Conservation (phyloP, 37 sponge, comb jelly and placozoan genomes). For the Petrosia ficiformis region DNA sequence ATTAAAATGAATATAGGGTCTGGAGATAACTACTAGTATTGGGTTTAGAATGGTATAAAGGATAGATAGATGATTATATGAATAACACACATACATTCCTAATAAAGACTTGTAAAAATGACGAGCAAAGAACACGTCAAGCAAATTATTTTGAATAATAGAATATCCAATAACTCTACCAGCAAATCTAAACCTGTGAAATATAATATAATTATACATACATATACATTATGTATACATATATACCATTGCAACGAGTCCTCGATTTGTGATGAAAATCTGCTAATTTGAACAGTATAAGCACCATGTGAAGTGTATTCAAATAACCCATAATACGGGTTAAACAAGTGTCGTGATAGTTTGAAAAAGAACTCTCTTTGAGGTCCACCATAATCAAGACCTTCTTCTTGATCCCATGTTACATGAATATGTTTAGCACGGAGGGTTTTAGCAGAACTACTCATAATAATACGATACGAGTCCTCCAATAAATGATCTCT, state of each 20-base stretch:
- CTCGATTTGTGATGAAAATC: conserved; percentile 37
- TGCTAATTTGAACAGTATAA: conserved; percentile 81
- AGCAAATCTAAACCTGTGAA: conserved; percentile 74
- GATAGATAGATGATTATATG: not conserved
- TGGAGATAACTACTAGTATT: not conserved
- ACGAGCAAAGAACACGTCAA: conserved; percentile 93
- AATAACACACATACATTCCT: conserved; percentile 26
- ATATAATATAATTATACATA: not conserved
- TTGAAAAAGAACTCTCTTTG: conserved; percentile 88
- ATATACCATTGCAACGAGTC: conserved; percentile 52
- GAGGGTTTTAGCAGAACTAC: conserved; percentile 17
- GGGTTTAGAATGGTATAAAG: not conserved
- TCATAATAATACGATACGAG: conserved; percentile 56
- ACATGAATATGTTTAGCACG: conserved; percentile 11
- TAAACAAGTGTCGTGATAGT: conserved; percentile 84
- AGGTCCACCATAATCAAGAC: conserved; percentile 85
- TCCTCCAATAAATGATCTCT: conserved; percentile 37
- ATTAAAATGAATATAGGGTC: conserved; percentile 6
- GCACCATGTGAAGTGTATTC: conserved; percentile 84
- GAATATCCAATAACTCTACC: conserved; percentile 85
- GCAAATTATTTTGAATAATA: conserved; percentile 75
- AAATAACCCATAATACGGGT: conserved; percentile 88
- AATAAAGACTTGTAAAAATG: conserved; percentile 87
- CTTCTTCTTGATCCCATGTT: conserved; percentile 40
- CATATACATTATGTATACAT: not conserved